Evolutionary conservation across 2,113 vertebrate genomes (phyloP), one percentile per base, ranked within the genome.

Genomic region (Abramis brama): DNA sequence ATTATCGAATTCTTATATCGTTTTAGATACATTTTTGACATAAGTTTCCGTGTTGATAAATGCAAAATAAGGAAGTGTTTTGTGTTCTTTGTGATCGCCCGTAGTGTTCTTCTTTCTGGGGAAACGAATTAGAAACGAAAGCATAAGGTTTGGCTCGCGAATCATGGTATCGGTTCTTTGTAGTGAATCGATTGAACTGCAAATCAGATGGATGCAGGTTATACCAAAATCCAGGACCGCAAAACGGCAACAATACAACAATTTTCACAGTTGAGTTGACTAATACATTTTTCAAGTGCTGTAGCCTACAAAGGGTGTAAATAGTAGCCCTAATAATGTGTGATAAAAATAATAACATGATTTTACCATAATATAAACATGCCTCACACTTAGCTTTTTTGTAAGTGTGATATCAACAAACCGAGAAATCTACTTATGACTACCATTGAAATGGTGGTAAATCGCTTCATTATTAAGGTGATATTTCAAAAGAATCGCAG

Each of bases 51-150:
- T 74, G 39, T 45, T 39, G 71, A 74, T 25, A 25, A 74, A 74
- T 25, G 12, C 8, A 25, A 74, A 45, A 5, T 15, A 23, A 45
- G 12, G 39, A 12, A 74, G 30, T n/a, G n/a, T n/a, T n/a, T n/a
- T n/a, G n/a, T n/a, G n/a, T n/a, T n/a, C n/a, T n/a, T n/a, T n/a
- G n/a, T n/a, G n/a, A n/a, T n/a, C n/a, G n/a, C 30, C 7, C 2
- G 10, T 43, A 74, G 1, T 6, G 36, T 11, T 2, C 2, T 39
- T 15, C 23, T 62, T 60, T 13, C 30, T 25, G 8, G 11, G 12
- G 21, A 39, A 39, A 43, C 77, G 19, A 79, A 59, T 1, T 21
- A 9, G 52, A 78, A 79, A 79, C 55, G 55, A 79, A 79, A 60
- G 55, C 33, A 25, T 0, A 7, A 3, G 0, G 12, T 43, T 39